A percentile compares a stretch with the other conserved stretches of the same genome.
Evolutionary conservation across 2,113 vertebrate genomes (phyloP).

Genomic region (Falcunculus frontatus): DNA sequence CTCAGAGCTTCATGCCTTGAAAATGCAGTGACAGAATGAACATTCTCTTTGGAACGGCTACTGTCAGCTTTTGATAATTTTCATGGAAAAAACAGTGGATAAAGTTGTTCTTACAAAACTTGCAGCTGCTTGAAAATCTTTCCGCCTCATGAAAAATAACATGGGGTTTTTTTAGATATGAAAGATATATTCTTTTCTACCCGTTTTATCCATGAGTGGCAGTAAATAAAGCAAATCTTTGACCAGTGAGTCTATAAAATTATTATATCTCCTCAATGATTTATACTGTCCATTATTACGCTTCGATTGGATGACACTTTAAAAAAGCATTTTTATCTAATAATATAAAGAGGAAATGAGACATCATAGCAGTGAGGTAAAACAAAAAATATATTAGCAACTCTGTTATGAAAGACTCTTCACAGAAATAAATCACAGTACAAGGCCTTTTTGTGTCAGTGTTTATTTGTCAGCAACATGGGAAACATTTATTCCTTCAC

Average conservation of each 20-base stretch:
- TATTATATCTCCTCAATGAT: not conserved
- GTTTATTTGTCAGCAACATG: not conserved
- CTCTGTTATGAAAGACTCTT: not conserved
- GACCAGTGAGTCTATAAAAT: not conserved
- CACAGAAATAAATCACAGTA: not conserved
- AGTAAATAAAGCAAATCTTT: not conserved
- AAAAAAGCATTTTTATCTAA: not conserved
- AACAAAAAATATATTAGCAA: not conserved
- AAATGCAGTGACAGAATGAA: not conserved
- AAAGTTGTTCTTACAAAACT: not conserved
- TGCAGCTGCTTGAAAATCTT: not conserved
- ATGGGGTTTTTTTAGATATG: not conserved
- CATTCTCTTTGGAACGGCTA: not conserved
- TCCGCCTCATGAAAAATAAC: not conserved
- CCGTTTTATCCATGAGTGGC: not conserved
- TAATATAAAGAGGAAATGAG: not conserved
- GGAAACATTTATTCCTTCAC: not conserved
- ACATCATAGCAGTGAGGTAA: not conserved
- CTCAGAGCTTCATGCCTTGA: not conserved
- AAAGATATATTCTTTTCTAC: not conserved
- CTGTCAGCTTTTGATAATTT: not conserved
- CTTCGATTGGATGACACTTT: not conserved
- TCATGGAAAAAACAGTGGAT: not conserved
- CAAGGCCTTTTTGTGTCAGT: not conserved
- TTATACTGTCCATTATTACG: not conserved